A percentile compares a stretch with the other conserved stretches of the same genome.
phyloP scores from a whole-genome alignment of 92 coral and sea anemone species.

The Porites cylindrica region DNA sequence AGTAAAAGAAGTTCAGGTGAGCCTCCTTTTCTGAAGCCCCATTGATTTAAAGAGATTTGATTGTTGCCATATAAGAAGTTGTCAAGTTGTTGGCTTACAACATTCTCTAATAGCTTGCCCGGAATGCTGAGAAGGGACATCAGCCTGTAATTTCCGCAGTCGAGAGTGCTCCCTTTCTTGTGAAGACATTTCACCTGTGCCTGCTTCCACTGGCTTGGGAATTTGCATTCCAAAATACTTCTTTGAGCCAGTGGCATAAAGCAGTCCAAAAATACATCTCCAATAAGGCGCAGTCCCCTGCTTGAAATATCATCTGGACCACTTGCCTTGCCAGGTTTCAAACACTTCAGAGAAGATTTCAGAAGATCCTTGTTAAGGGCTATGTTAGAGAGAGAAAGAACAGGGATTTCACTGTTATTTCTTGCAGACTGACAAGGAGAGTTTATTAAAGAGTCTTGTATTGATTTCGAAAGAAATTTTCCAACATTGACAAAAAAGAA shows the following conservation, averaged over 20 bases:
- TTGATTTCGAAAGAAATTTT: background rate
- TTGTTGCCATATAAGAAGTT: background rate
- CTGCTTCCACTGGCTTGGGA: too few relatives aligned
- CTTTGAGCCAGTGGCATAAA: background rate
- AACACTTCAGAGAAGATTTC: background rate
- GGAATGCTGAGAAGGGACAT: conserved; percentile 8
- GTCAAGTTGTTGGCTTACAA: too few relatives aligned
- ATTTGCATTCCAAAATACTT: too few relatives aligned
- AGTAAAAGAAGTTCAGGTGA: too few relatives aligned
- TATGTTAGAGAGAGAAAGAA: too few relatives aligned
- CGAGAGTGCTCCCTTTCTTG: conserved; percentile 43
- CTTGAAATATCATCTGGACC: conserved; percentile 44
- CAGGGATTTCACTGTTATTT: too few relatives aligned
- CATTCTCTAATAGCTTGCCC: conserved; percentile 2
- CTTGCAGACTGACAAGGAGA: too few relatives aligned
- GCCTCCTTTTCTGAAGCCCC: conserved; percentile 23
- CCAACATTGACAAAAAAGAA: conserved; percentile 18
- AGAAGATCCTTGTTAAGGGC: too few relatives aligned
- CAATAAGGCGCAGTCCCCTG: conserved; percentile 14
- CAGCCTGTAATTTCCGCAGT: background rate
- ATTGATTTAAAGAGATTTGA: background rate
- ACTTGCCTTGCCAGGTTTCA: conserved; percentile 47
- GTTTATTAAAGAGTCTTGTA: too few relatives aligned
- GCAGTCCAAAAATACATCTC: background rate
- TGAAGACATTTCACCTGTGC: background rate